A percentile compares a stretch with the other conserved stretches of the same genome.
These are phyloP conservation scores for Squalus acanthias DNA, from an alignment of 2,797 vertebrate genomes.

Conservation along the genomic window DNA sequence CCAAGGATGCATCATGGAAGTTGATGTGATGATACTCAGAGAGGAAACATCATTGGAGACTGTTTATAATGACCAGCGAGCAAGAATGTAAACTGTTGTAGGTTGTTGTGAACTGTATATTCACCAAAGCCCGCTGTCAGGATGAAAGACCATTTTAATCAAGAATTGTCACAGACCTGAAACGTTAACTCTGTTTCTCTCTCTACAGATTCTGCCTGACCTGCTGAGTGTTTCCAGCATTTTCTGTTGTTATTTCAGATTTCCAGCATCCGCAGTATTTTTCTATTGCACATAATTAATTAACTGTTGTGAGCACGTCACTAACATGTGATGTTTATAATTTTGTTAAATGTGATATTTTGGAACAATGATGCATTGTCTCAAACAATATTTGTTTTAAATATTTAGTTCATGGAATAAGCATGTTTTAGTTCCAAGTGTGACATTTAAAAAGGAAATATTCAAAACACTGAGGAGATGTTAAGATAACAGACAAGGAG, in stretches of 20 bases:
- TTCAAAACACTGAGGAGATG: background rate
- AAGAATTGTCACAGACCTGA: background rate
- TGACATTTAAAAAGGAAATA: background rate
- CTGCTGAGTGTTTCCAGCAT: too few species aligned
- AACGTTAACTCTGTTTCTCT: too few species aligned
- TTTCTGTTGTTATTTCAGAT: too few species aligned
- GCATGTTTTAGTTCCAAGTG: background rate
- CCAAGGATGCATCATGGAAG: background rate
- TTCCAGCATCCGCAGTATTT: too few species aligned
- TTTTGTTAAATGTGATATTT: background rate
- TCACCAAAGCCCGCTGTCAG: background rate
- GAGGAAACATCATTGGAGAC: background rate
- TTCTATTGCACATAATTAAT: background rate
- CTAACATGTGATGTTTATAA: background rate
- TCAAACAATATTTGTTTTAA: background rate
- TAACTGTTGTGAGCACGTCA: background rate
- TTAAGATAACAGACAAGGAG: background rate
- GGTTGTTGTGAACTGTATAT: background rate
- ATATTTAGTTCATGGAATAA: background rate
- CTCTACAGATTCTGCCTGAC: too few species aligned
- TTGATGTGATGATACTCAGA: background rate
- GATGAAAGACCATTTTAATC: background rate
- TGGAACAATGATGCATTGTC: background rate
- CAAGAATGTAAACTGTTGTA: background rate
- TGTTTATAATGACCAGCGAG: background rate